Percentiles rank a stretch among this genome's conserved stretches.
Evolutionary conservation across 2,113 vertebrate genomes (phyloP).

Genomic region (Labeo catla): DNA sequence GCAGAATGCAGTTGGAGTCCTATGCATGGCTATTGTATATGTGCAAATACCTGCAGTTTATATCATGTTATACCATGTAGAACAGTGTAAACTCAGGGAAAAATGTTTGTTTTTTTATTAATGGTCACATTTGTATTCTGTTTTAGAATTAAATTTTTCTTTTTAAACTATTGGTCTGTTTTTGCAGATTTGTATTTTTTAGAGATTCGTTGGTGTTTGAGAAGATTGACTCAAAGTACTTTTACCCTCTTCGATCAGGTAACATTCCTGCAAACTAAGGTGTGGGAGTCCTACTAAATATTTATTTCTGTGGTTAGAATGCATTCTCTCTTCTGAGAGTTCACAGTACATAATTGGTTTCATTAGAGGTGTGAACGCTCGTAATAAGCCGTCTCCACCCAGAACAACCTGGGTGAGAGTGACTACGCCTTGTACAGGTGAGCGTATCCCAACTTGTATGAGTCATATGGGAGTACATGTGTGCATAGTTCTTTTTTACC

Average conservation of each 20-base stretch:
- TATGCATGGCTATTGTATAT: neutral
- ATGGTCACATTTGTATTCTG: neutral
- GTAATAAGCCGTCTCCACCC: slow-evolving; percentile 42
- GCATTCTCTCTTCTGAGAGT: neutral
- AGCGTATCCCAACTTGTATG: slow-evolving; percentile 23
- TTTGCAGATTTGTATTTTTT: neutral
- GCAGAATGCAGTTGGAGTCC: neutral
- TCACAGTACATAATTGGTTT: slow-evolving; percentile 1
- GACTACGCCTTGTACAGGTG: slow-evolving; percentile 25
- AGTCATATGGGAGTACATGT: slow-evolving; percentile 52
- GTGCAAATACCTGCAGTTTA: neutral
- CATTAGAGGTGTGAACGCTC: slow-evolving; percentile 36
- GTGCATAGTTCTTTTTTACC: neutral
- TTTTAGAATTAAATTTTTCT: slow-evolving; percentile 14
- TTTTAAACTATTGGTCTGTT: neutral
- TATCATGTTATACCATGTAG: slow-evolving; percentile 3
- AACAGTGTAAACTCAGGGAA: slow-evolving; percentile 9
- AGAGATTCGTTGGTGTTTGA: neutral
- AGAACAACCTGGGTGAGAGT: neutral
- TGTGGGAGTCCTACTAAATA: neutral
- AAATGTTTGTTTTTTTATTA: neutral
- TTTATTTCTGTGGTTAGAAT: neutral
- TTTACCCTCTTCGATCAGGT: neutral
- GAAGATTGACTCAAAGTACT: neutral
- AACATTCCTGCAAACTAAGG: neutral